Conservation (phyloP, 2,888 invertebrate genomes). For the Cheilosia variabilis region DNA sequence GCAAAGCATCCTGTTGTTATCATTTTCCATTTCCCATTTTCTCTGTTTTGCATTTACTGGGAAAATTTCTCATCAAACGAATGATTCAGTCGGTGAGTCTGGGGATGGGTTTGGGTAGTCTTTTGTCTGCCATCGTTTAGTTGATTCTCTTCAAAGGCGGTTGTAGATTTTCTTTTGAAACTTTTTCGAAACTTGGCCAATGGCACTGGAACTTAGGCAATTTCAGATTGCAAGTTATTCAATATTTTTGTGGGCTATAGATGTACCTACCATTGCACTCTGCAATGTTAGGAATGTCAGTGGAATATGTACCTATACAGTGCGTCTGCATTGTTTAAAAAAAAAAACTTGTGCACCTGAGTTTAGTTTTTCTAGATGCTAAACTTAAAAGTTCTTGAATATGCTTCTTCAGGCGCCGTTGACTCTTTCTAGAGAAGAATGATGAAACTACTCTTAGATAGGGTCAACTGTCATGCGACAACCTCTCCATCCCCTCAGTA, state of each 20-base stretch:
- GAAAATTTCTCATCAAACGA: slow-evolving; percentile 47
- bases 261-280: not conserved
- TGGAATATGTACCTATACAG: too few species aligned
- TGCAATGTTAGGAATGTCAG: too few species aligned
- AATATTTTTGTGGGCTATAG: not conserved
- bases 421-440: too few species aligned
- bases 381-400: too few species aligned
- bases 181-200: slow-evolving; percentile 7
- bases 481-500: too few species aligned
- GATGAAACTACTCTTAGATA: too few species aligned
- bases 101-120: not conserved
- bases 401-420: too few species aligned
- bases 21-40: slow-evolving; percentile 63
- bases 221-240: slow-evolving; percentile 3
- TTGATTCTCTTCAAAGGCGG: slow-evolving; percentile 19
- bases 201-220: not conserved
- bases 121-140: slow-evolving; percentile 35
- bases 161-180: slow-evolving; percentile 5
- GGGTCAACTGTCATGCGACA: too few species aligned
- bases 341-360: too few species aligned
- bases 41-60: slow-evolving; percentile 37
- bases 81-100: slow-evolving; percentile 43
- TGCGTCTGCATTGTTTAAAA: too few species aligned
- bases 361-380: too few species aligned
- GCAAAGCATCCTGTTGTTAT: slow-evolving; percentile 72